Conservation (phyloP, 2,113 vertebrate species). For the Petrocephalus zakoni region DNA sequence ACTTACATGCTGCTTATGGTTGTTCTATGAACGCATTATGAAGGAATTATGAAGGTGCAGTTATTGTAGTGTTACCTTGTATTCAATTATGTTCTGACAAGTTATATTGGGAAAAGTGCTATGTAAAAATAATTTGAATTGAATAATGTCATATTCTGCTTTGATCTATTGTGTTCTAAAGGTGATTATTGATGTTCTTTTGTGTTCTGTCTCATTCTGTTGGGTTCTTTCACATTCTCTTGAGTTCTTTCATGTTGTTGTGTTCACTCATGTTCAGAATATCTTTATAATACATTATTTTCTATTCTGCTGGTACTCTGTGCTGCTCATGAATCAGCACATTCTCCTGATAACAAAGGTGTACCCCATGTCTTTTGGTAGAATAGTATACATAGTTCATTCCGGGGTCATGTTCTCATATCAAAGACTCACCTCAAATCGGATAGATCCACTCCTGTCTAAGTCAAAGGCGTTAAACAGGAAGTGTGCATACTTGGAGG, state of each 20-base stretch:
- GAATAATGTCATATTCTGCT: neutral
- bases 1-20: too few relatives aligned
- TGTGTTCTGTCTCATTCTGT: neutral
- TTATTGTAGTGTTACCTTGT: too few relatives aligned
- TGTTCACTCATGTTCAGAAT: neutral
- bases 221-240: neutral
- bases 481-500: constrained; percentile 73
- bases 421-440: constrained; percentile 41
- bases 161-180: neutral
- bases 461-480: constrained; percentile 77
- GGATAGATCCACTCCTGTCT: constrained; percentile 50
- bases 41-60: too few relatives aligned
- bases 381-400: neutral
- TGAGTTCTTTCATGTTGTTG: neutral
- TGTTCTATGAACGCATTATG: too few relatives aligned
- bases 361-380: too few relatives aligned
- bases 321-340: too few relatives aligned
- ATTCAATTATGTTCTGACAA: too few relatives aligned
- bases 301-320: neutral
- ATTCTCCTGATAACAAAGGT: too few relatives aligned
- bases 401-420: neutral
- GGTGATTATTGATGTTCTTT: neutral
- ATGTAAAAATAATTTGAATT: neutral
- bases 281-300: neutral
- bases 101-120: too few relatives aligned